Percentiles rank a stretch among this genome's conserved stretches.
Evolutionary conservation across 2,797 vertebrate genomes (phyloP).

Genomic region (Amazona ochrocephala): DNA sequence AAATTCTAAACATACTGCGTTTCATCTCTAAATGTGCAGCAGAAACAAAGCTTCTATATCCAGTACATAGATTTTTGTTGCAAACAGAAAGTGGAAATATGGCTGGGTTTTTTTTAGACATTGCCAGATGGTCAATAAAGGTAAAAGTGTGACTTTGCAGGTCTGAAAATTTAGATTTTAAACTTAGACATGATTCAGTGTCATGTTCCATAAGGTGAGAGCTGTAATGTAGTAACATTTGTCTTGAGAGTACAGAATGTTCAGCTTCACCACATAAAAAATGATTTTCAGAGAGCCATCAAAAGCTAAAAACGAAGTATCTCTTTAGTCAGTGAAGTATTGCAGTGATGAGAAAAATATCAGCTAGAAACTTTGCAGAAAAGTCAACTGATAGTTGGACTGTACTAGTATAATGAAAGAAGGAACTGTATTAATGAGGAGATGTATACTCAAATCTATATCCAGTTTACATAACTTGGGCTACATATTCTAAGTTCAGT

Average conservation of each 20-base stretch:
- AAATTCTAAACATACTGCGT: background rate
- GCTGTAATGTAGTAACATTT: background rate
- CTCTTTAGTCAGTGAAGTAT: background rate
- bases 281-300: background rate
- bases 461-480: background rate
- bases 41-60: background rate
- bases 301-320: background rate
- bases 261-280: background rate
- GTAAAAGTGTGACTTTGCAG: background rate
- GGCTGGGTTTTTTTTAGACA: background rate
- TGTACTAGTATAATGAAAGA: background rate
- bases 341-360: background rate
- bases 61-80: background rate
- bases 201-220: conserved; percentile 9
- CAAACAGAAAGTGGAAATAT: background rate
- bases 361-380: background rate
- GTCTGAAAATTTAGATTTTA: conserved; percentile 37
- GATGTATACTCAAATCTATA: background rate
- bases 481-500: background rate
- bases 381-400: background rate
- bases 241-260: background rate
- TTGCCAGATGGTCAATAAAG: background rate
- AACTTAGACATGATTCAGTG: background rate
- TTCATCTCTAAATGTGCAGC: background rate
- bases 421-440: background rate